Base-by-base conservation (phyloP, 1,140 invertebrate genomes). In the Eumeta japonica region DNA sequence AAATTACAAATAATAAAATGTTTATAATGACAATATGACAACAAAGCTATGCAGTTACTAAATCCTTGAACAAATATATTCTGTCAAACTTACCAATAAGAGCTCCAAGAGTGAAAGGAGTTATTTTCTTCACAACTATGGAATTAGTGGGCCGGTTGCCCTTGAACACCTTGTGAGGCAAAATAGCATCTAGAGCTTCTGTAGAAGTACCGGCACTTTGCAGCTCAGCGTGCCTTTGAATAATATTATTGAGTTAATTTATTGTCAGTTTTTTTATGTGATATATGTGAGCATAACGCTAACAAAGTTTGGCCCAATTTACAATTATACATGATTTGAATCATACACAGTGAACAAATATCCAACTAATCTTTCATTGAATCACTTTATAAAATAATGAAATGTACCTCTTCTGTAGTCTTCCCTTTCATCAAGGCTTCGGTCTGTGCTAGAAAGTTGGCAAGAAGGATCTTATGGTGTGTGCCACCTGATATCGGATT, bases 391-490 rank as follows among this genome's bases (percentile, higher is more conserved):
- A n/a, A n/a, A 7, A 7, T 24, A 5, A 3, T 31, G 16, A 3
- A 15, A 28, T 36, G 45, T 16, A 76, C 74, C 68, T 91, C 87
- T 7, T 82, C 83, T n/a, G 73, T 45, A 10, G 79, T 86, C 70
- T 96, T 96, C 5, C 94, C 94, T 56, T 86, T 89, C 90, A 96
- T 95, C 5, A 97, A 76, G 12, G 94, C 94, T 76, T 99, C 97
- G 4, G 97, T 98, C 79, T 99, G 97, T 2, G 97, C 97, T 30
- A 99, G 79, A 77, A 98, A 99, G 76, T 99, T 99, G 0, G 97
- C 90, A 28, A 97, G 70, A 30, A 99, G 79, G 60, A 99, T 94
- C 80, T 93, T 85, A 55, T 89, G 87, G 58, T 89, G 87, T 1
- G 79, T 58, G 7, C 86, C 86, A 52, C 80, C 77, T 16, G 83